A percentile compares a stretch with the other conserved stretches of the same genome.
These are phyloP conservation scores for Eubasilissa regina DNA, from an alignment of 1,140 invertebrate genomes.

Conservation along the genomic window DNA sequence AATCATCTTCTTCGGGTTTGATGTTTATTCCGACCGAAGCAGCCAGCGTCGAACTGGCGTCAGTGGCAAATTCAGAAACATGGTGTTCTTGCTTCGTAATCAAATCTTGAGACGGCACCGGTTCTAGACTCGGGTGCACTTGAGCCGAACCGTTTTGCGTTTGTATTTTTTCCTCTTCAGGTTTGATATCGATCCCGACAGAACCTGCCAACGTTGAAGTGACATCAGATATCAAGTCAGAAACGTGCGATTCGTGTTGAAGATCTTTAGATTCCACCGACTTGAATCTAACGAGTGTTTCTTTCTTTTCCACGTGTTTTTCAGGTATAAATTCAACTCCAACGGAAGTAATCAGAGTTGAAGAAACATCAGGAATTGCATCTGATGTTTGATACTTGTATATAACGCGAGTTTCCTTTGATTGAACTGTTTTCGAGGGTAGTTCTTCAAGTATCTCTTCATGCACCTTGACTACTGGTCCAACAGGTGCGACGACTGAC, in stretches of 20 bases:
- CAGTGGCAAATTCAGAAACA: constrained; percentile 39
- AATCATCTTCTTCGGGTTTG: constrained; percentile 41
- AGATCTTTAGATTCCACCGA: not conserved
- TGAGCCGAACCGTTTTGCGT: not conserved
- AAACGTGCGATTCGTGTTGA: constrained; percentile 26
- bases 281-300: not conserved
- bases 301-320: not conserved
- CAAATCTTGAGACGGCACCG: not conserved
- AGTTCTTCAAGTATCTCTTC: not conserved
- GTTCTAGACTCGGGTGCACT: not conserved
- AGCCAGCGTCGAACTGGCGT: constrained; percentile 48
- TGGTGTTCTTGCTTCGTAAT: constrained; percentile 19
- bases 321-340: constrained; percentile 40
- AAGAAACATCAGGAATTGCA: constrained; percentile 40
- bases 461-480: constrained; percentile 34
- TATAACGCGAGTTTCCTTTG: no score
- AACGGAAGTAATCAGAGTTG: constrained; percentile 45
- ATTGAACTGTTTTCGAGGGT: not conserved
- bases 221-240: constrained; percentile 48
- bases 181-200: constrained; percentile 46
- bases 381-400: constrained; percentile 23
- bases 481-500: constrained; percentile 45
- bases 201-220: constrained; percentile 48
- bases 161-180: constrained; percentile 14
- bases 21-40: constrained; percentile 51